A percentile compares a stretch with the other conserved stretches of the same genome.
phyloP scores from a whole-genome alignment of 2,113 vertebrate species.

The Oriolus oriolus region DNA sequence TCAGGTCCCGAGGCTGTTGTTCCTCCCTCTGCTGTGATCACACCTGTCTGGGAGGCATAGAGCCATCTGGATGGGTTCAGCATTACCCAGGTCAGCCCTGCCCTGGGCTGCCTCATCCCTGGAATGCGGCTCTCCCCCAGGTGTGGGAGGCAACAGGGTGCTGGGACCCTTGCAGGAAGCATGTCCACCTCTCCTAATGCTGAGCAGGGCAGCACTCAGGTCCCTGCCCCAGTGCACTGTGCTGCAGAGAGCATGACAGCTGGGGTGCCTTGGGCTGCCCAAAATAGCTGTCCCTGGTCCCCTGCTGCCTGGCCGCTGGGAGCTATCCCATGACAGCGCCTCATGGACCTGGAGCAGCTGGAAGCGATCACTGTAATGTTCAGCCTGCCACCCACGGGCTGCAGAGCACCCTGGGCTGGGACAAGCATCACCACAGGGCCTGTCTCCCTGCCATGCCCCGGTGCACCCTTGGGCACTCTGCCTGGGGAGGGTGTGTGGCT shows the following conservation, averaged over 20 bases:
- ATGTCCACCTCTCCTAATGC: background rate
- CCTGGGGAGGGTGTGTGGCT: background rate
- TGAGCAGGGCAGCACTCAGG: background rate
- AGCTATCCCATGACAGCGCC: background rate
- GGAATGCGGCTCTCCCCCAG: background rate
- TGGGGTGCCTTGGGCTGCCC: conserved; percentile 3
- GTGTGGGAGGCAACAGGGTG: accelerated
- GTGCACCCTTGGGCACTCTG: background rate
- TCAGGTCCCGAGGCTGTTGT: background rate
- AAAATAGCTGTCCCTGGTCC: conserved; percentile 7
- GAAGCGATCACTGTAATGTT: background rate
- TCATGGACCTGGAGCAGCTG: background rate
- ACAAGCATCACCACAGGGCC: background rate
- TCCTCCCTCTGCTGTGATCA: background rate
- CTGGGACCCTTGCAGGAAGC: background rate
- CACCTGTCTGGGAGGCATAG: background rate
- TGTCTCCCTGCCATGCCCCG: accelerated
- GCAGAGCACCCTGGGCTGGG: background rate
- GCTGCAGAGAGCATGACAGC: conserved; percentile 10
- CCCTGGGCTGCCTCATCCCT: background rate
- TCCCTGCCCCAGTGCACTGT: background rate
- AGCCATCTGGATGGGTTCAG: background rate
- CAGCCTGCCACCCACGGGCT: background rate
- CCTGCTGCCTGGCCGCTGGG: background rate
- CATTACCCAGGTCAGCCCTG: background rate